phyloP scores from a whole-genome alignment of 2,797 vertebrate species.

The Cryptoblepharus egeriae region DNA sequence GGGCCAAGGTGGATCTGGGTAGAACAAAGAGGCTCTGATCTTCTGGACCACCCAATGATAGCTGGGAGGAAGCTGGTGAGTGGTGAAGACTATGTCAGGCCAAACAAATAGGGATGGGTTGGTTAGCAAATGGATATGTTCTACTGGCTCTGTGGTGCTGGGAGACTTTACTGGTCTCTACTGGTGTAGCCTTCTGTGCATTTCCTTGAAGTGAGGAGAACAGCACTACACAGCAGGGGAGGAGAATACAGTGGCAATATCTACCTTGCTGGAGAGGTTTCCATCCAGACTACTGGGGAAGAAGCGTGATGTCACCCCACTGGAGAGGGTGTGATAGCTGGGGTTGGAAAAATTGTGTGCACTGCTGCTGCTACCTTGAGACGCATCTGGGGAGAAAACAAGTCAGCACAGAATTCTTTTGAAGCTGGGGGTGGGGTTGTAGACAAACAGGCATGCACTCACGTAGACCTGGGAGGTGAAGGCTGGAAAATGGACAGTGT shows the following conservation, averaged over 20 bases:
- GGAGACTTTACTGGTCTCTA: too few relatives aligned
- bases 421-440: conserved; percentile 29
- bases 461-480: too few relatives aligned
- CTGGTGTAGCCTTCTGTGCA: conserved; percentile 12
- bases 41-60: background rate
- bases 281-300: conserved; percentile 89
- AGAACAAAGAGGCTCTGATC: background rate
- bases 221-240: conserved; percentile 11
- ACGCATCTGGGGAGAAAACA: conserved; percentile 85
- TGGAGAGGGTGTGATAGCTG: conserved; percentile 93
- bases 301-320: conserved; percentile 87
- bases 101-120: too few relatives aligned
- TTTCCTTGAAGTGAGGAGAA: conserved; percentile 70
- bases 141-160: background rate
- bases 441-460: too few relatives aligned
- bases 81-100: too few relatives aligned
- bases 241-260: conserved; percentile 41
- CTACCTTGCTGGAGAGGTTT: conserved; percentile 89
- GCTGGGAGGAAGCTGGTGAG: background rate
- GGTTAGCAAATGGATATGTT: background rate
- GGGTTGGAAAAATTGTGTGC: conserved; percentile 93
- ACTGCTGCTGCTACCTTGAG: conserved; percentile 83
- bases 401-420: conserved; percentile 72
- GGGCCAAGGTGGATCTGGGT: background rate
- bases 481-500: too few relatives aligned